Conservation (phyloP, 2,888 invertebrate genomes). For the Euplexia lucipara region DNA sequence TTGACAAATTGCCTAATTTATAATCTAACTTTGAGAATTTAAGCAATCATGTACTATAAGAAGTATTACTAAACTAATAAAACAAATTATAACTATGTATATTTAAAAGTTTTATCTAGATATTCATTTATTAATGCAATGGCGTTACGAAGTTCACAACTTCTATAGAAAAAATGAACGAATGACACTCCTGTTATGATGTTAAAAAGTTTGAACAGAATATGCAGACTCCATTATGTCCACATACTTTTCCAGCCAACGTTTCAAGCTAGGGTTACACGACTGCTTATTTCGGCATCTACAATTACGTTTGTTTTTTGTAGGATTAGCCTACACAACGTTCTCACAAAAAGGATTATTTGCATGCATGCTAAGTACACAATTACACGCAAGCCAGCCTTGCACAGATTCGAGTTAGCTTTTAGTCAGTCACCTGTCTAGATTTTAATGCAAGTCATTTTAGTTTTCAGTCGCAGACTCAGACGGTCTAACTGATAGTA, state of each 20-base stretch:
- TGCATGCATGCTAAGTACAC: slow-evolving; percentile 10
- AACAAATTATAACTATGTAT: slow-evolving; percentile 13
- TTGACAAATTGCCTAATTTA: slow-evolving; percentile 48
- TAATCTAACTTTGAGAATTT: slow-evolving; percentile 41
- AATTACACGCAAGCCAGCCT: slow-evolving; percentile 2
- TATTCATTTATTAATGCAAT: slow-evolving; percentile 3
- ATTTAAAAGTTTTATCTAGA: slow-evolving; percentile 13
- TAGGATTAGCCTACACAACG: slow-evolving; percentile 16
- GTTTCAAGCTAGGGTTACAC: slow-evolving; percentile 14
- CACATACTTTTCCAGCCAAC: slow-evolving; percentile 13
- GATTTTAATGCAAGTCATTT: slow-evolving; percentile 10
- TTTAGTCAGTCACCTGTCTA: slow-evolving; percentile 18
- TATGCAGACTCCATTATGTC: slow-evolving; percentile 1
- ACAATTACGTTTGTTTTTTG: slow-evolving; percentile 32
- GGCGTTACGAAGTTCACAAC: not conserved
- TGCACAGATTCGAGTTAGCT: not conserved
- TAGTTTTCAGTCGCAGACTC: slow-evolving; percentile 4
- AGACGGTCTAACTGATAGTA: not conserved
- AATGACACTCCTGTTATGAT: no score
- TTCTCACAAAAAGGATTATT: slow-evolving; percentile 28
- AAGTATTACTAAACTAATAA: slow-evolving; percentile 27
- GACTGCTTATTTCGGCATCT: slow-evolving; percentile 10
- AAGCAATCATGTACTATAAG: slow-evolving; percentile 17
- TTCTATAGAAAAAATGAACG: slow-evolving; percentile 7
- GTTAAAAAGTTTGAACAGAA: slow-evolving; percentile 11